Percentiles rank a stretch among this genome's conserved stretches.
phyloP scores from a whole-genome alignment of 2,797 vertebrate species.

The Alectoris magna region DNA sequence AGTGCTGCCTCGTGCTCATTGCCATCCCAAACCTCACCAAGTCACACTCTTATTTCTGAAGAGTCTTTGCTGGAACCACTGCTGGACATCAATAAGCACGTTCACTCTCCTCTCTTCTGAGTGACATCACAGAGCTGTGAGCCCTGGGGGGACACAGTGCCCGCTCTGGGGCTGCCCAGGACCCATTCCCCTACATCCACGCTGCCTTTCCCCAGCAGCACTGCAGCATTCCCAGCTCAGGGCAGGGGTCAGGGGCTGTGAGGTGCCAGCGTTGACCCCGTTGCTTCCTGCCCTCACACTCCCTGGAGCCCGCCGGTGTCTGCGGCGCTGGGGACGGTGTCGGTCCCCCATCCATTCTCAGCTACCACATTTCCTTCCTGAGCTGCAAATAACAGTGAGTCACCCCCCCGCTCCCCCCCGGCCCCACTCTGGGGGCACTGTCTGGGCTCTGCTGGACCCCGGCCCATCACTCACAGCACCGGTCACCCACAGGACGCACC shows the following conservation, averaged over 20 bases:
- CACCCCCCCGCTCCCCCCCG: background rate
- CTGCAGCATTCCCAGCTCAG: background rate
- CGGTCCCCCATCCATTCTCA: constrained; percentile 13
- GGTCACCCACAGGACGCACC: fast-evolving
- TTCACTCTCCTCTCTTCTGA: background rate
- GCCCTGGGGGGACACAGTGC: fast-evolving
- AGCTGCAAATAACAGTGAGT: constrained; percentile 57
- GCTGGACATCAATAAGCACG: background rate
- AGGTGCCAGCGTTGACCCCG: background rate
- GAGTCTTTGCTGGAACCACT: no score
- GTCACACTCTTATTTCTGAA: background rate
- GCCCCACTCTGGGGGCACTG: background rate
- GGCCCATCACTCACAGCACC: background rate
- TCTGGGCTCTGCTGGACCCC: background rate
- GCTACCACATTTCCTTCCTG: constrained; percentile 64
- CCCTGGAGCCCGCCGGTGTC: constrained; percentile 14
- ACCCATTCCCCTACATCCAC: background rate
- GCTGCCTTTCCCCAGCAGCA: background rate
- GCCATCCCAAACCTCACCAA: background rate
- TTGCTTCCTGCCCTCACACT: constrained; percentile 36
- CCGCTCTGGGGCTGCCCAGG: background rate
- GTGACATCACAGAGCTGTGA: background rate
- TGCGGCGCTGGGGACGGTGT: background rate
- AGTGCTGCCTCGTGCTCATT: no score
- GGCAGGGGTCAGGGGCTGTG: no score